A percentile compares a stretch with the other conserved stretches of the same genome.
Evolutionary conservation across 2,888 invertebrate genomes (phyloP).

Genomic region (Drosophila yooni): DNA sequence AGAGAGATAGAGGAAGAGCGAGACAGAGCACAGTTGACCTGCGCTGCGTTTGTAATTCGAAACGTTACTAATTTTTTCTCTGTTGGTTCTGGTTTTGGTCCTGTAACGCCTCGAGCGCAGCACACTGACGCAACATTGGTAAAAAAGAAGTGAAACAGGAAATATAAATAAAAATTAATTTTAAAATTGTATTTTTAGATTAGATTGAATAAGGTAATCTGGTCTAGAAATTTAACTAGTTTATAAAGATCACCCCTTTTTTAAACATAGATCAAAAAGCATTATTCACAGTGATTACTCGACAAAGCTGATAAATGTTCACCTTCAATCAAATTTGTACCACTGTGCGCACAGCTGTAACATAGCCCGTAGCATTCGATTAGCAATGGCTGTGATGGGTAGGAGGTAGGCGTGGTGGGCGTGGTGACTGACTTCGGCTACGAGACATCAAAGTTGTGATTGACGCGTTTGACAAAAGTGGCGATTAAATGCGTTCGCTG

Average conservation of each 20-base stretch:
- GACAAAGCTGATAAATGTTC: not conserved
- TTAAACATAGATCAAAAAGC: not conserved
- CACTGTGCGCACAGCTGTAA: slow-evolving; percentile 35
- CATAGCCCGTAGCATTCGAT: slow-evolving; percentile 16
- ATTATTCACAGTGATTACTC: not conserved
- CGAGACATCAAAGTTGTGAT: slow-evolving; percentile 58
- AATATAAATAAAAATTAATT: not conserved
- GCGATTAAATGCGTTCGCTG: slow-evolving; percentile 62
- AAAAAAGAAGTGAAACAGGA: not conserved
- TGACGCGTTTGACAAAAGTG: slow-evolving; percentile 77
- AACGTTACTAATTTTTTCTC: slow-evolving; percentile 63
- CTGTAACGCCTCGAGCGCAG: slow-evolving; percentile 2
- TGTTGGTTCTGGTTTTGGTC: slow-evolving; percentile 22
- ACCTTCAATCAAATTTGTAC: not conserved
- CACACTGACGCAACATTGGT: slow-evolving; percentile 19
- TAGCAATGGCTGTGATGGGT: slow-evolving; percentile 10
- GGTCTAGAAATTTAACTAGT: no score
- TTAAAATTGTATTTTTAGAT: no score
- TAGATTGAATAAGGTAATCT: no score
- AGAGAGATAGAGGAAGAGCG: not conserved
- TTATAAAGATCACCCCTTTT: no score
- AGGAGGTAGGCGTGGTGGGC: slow-evolving; percentile 22
- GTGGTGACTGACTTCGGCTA: slow-evolving; percentile 28
- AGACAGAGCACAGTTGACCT: not conserved
- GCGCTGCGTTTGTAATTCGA: slow-evolving; percentile 62